phyloP scores from a whole-genome alignment of 2,888 invertebrate genomes.

The Caenorhabditis sp. region DNA sequence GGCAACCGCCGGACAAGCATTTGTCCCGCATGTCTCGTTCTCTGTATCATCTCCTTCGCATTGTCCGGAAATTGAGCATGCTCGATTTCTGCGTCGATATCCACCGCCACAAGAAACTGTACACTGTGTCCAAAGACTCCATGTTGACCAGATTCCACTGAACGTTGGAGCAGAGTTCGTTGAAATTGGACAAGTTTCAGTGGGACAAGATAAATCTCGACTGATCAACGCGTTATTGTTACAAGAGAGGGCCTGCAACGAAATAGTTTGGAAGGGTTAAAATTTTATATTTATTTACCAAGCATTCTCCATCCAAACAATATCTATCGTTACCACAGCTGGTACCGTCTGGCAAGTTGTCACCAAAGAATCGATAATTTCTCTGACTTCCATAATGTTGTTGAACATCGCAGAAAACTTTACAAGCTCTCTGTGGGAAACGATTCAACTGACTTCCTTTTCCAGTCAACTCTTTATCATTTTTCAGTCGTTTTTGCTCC shows the following conservation, averaged over 20 bases:
- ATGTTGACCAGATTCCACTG: constrained; percentile 56
- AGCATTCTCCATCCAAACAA: constrained; percentile 69
- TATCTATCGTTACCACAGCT: constrained; percentile 68
- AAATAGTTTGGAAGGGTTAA: not conserved
- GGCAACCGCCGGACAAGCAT: constrained; percentile 52
- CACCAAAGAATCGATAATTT: constrained; percentile 71
- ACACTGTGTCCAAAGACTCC: constrained; percentile 65
- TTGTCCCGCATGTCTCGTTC: constrained; percentile 52
- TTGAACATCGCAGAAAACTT: constrained; percentile 70
- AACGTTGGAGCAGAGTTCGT: constrained; percentile 24
- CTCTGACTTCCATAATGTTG: constrained; percentile 59
- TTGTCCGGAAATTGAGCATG: constrained; percentile 57
- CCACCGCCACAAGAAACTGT: constrained; percentile 66
- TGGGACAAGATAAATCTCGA: constrained; percentile 62
- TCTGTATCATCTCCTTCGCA: constrained; percentile 63
- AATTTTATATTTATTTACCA: constrained; percentile 47
- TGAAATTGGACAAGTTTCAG: constrained; percentile 47
- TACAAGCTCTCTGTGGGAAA: constrained; percentile 69
- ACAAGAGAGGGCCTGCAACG: constrained; percentile 61
- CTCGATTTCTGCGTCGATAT: constrained; percentile 50
- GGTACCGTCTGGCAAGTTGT: constrained; percentile 70
- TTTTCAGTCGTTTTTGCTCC: constrained; percentile 63
- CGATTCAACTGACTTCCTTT: constrained; percentile 67
- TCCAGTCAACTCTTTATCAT: constrained; percentile 69
- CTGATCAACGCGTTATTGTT: constrained; percentile 59